Evolutionary conservation across 2,888 invertebrate genomes (phyloP).

Genomic region (Ypsolopha sequella): DNA sequence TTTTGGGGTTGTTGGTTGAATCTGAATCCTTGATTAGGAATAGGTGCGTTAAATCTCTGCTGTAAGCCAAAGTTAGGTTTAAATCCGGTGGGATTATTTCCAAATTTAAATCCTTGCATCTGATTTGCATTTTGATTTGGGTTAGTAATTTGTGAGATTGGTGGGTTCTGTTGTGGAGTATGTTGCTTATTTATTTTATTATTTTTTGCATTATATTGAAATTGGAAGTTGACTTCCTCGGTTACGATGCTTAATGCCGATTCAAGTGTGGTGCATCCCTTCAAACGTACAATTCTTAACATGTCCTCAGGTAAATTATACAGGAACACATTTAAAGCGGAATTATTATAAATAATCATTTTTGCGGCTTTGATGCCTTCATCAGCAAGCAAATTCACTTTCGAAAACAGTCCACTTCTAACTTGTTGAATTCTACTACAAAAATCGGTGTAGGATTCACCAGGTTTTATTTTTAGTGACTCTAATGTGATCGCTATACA

Average conservation of each 20-base stretch:
- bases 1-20: no score
- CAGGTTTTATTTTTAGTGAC: not conserved
- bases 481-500: conserved; percentile 1
- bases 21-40: no score
- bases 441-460: not conserved
- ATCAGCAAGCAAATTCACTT: not conserved
- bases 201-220: not conserved
- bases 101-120: no score
- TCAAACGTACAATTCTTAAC: not conserved
- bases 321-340: not conserved
- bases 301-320: not conserved
- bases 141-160: no score
- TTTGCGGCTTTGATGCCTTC: not conserved
- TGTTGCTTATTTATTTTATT: no score
- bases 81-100: no score
- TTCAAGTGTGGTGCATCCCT: not conserved
- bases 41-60: no score
- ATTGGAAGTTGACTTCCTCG: not conserved
- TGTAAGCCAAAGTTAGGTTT: no score
- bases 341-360: not conserved
- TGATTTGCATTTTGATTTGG: no score
- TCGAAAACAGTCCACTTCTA: not conserved
- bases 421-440: not conserved
- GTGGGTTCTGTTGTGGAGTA: no score
- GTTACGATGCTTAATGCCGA: not conserved